These are phyloP conservation scores for Eristalinus aeneus DNA, from an alignment of 2,888 invertebrate species.

Conservation along the genomic window DNA sequence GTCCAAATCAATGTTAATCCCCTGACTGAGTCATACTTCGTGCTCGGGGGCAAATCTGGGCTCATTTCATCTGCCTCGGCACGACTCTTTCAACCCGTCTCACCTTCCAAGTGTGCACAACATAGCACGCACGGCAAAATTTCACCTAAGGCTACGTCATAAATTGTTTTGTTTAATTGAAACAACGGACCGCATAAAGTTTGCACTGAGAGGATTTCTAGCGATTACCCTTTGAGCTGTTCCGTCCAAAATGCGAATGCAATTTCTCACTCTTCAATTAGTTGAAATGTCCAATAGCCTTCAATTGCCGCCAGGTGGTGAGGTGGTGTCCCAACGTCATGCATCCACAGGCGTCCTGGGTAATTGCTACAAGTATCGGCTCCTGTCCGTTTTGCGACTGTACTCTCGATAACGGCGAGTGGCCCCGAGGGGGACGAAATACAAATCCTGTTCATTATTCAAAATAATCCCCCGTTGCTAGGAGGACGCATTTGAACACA, in stretches of 20 bases:
- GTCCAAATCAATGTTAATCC: conserved; percentile 63
- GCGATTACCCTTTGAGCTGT: conserved; percentile 46
- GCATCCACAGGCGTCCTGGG: conserved; percentile 13
- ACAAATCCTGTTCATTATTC: conserved; percentile 68
- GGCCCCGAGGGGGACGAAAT: conserved; percentile 24
- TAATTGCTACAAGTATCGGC: conserved; percentile 43
- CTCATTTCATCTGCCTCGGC: conserved; percentile 4
- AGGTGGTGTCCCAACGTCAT: not conserved
- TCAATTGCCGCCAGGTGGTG: not conserved
- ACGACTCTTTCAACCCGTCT: not conserved
- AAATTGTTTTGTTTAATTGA: conserved; percentile 40
- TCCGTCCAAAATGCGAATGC: not conserved
- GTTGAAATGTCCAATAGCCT: conserved; percentile 16
- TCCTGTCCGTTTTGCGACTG: conserved; percentile 21
- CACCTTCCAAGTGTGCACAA: conserved; percentile 1
- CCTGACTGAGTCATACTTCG: conserved; percentile 27
- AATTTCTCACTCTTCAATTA: conserved; percentile 42
- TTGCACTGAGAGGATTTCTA: conserved; percentile 52
- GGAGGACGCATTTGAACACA: conserved; percentile 48
- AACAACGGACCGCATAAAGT: conserved; percentile 18
- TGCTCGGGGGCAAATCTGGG: conserved; percentile 34
- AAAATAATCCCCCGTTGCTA: conserved; percentile 65
- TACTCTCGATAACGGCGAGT: conserved; percentile 28
- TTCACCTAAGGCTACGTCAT: conserved; percentile 1
- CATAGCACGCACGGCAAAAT: conserved; percentile 6